phyloP scores from a whole-genome alignment of 2,113 vertebrate species.

The Hippocampus mohnikei region DNA sequence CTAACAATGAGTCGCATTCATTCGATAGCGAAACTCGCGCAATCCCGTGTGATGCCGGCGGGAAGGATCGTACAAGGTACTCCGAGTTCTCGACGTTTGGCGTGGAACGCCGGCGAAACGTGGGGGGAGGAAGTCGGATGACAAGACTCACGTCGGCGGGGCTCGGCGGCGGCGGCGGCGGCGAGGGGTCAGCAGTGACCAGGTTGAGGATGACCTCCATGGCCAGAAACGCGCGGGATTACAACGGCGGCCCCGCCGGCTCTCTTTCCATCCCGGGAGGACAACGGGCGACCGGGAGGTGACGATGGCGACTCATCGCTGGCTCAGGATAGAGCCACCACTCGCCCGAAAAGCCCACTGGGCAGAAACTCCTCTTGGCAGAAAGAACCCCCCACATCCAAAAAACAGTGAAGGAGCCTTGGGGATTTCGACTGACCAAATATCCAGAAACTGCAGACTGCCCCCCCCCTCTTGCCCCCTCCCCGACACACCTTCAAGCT shows the following conservation, averaged over 20 bases:
- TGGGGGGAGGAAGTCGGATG: neutral
- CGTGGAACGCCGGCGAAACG: too few species aligned
- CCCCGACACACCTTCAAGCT: conserved; percentile 13
- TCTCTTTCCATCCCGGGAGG: conserved; percentile 7
- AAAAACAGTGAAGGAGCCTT: conserved; percentile 10
- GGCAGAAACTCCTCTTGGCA: conserved; percentile 29
- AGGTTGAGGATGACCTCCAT: conserved; percentile 75
- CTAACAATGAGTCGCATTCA: conserved; percentile 58
- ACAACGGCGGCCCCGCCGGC: conserved; percentile 10
- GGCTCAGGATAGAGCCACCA: conserved; percentile 29
- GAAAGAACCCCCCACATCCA: too few species aligned
- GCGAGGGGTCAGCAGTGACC: conserved; percentile 68
- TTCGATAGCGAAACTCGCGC: conserved; percentile 45
- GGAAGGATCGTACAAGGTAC: conserved; percentile 12
- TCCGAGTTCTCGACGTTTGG: too few species aligned
- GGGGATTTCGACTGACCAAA: conserved; percentile 24
- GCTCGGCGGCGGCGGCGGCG: conserved; percentile 47
- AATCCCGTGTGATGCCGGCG: conserved; percentile 33
- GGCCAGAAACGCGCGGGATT: conserved; percentile 19
- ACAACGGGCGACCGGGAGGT: conserved; percentile 6
- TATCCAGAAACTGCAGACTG: conserved; percentile 33
- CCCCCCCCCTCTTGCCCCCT: too few species aligned
- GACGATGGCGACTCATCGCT: conserved; percentile 32
- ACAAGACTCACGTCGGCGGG: conserved; percentile 59
- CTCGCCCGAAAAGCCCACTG: conserved; percentile 34